Evolutionary conservation across 2,797 vertebrate genomes (phyloP).

Genomic region (Oryzias dopingdopingensis): DNA sequence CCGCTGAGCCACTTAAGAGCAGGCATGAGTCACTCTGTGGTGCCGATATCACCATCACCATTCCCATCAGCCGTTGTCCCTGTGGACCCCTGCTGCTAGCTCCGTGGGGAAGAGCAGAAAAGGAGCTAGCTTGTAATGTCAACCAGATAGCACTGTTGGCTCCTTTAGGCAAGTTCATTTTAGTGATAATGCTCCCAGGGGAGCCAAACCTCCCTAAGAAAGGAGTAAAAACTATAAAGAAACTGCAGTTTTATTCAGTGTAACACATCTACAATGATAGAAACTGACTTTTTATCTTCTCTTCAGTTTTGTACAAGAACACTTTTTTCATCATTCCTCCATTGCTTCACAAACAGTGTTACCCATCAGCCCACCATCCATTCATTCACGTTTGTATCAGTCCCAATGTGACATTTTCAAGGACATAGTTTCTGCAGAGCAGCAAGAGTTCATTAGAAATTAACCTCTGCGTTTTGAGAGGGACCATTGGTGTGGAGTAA

Average conservation of each 20-base stretch:
- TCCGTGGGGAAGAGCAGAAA: conserved; percentile 29
- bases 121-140: conserved; percentile 36
- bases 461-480: too few species aligned
- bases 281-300: not conserved
- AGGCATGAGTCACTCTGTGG: conserved; percentile 60
- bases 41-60: conserved; percentile 56
- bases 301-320: not conserved
- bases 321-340: not conserved
- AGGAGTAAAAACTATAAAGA: conserved; percentile 20
- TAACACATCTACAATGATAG: too few species aligned
- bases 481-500: too few species aligned
- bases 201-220: conserved; percentile 24
- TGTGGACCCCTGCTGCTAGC: conserved; percentile 17
- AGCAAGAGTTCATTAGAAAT: too few species aligned
- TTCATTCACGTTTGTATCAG: too few species aligned
- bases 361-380: too few species aligned
- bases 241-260: not conserved
- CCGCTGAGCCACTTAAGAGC: conserved; percentile 47
- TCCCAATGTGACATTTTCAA: too few species aligned
- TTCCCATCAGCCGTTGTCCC: conserved; percentile 63
- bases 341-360: too few species aligned
- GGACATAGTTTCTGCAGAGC: too few species aligned
- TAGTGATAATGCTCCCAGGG: conserved; percentile 22
- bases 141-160: conserved; percentile 28
- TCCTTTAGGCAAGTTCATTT: conserved; percentile 38